phyloP scores from a whole-genome alignment of 2,113 vertebrate genomes.

The Xiphophorus hellerii region DNA sequence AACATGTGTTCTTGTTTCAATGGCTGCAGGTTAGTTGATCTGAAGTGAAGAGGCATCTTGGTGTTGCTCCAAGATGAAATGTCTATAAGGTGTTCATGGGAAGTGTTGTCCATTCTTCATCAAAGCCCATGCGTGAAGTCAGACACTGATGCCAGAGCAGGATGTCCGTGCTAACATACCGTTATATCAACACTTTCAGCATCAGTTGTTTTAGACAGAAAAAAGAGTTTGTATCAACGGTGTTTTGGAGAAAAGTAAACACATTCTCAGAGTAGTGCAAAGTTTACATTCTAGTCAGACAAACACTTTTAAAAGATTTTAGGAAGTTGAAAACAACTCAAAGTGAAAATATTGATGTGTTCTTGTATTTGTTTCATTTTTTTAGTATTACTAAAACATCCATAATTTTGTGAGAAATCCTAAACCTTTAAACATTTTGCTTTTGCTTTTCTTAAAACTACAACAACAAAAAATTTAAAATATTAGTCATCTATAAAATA shows the following conservation, averaged over 20 bases:
- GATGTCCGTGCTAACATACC: background rate
- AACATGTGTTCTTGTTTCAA: conserved; percentile 23
- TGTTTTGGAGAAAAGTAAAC: too few relatives aligned
- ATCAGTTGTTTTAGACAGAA: too few relatives aligned
- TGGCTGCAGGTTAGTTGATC: conserved; percentile 11
- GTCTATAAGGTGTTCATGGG: too few relatives aligned
- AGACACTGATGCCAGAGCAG: background rate
- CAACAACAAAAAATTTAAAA: background rate
- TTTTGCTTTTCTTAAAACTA: background rate
- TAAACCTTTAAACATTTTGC: background rate
- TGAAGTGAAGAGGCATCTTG: background rate
- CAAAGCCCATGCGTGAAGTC: background rate
- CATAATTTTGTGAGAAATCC: background rate
- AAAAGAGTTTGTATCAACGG: too few relatives aligned
- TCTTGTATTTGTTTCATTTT: too few relatives aligned
- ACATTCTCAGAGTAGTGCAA: too few relatives aligned
- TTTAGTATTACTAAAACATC: too few relatives aligned
- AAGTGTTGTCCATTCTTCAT: background rate
- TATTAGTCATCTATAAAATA: background rate
- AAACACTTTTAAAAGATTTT: too few relatives aligned
- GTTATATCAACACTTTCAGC: too few relatives aligned
- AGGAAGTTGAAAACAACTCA: too few relatives aligned
- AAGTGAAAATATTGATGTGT: too few relatives aligned
- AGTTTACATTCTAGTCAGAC: too few relatives aligned
- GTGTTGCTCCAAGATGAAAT: conserved; percentile 11